Conservation (phyloP, 2,888 invertebrate genomes). For the Pasiphila rectangulata region DNA sequence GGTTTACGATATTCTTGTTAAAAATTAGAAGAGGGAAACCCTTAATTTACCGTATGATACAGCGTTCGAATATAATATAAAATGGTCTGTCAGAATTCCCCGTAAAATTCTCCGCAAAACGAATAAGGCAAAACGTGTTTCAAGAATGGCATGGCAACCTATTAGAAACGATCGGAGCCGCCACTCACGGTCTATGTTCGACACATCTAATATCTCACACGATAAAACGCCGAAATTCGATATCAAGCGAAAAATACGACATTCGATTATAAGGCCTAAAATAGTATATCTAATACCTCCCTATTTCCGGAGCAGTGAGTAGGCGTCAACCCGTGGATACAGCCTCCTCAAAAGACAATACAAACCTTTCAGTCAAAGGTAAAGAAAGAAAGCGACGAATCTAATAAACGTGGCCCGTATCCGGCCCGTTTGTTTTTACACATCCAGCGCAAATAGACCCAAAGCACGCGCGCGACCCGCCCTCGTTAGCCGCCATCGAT, state of each 20-base stretch:
- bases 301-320: slow-evolving; percentile 43
- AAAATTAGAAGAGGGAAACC: too few species aligned
- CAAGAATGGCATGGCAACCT: background rate
- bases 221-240: slow-evolving; percentile 37
- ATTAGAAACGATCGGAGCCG: slow-evolving; percentile 13
- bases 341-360: slow-evolving; percentile 69
- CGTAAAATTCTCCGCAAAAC: background rate
- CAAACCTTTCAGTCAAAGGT: slow-evolving; percentile 70
- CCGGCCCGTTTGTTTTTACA: slow-evolving; percentile 71
- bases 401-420: slow-evolving; percentile 74
- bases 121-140: background rate
- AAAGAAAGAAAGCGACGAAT: slow-evolving; percentile 75
- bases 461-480: slow-evolving; percentile 43
- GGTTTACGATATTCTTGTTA: too few species aligned
- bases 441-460: slow-evolving; percentile 60
- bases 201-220: slow-evolving; percentile 24
- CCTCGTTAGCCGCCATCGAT: slow-evolving; percentile 53
- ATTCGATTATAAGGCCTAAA: slow-evolving; percentile 37
- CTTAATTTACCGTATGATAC: too few species aligned
- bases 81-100: background rate
- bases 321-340: slow-evolving; percentile 55
- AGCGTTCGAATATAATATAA: background rate
- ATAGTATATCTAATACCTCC: too few species aligned
- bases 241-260: slow-evolving; percentile 41
- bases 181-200: slow-evolving; percentile 21